A percentile compares a stretch with the other conserved stretches of the same genome.
phyloP scores from a whole-genome alignment of 1,140 invertebrate genomes.

The Theocolax elegans region DNA sequence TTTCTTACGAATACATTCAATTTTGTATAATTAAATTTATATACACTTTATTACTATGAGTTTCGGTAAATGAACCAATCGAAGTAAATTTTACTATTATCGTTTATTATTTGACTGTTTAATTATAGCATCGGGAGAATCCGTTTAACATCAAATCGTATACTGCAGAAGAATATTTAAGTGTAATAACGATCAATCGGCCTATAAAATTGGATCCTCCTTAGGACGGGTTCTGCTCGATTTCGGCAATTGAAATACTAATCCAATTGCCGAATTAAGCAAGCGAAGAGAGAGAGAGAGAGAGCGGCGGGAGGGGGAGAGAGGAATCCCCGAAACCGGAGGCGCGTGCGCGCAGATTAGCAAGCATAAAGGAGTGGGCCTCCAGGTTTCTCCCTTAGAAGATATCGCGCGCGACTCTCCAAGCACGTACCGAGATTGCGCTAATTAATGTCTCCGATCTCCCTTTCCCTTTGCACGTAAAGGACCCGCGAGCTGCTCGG shows the following conservation, averaged over 20 bases:
- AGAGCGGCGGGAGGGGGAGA: not conserved
- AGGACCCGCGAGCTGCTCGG: not conserved
- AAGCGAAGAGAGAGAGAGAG: not conserved
- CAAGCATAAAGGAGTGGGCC: constrained; percentile 25
- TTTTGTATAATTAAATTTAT: too few relatives aligned
- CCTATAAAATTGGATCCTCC: not conserved
- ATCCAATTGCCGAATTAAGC: constrained; percentile 34
- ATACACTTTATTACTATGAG: too few relatives aligned
- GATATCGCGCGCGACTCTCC: constrained; percentile 32
- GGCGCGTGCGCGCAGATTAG: not conserved
- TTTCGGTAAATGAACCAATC: too few relatives aligned
- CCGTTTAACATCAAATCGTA: not conserved
- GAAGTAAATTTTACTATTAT: too few relatives aligned
- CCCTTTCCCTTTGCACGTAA: not conserved
- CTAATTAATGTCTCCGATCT: constrained; percentile 41
- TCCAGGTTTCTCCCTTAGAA: constrained; percentile 34
- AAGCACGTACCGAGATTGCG: constrained; percentile 39
- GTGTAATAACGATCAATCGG: not conserved
- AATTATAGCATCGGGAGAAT: too few relatives aligned
- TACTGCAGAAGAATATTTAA: constrained; percentile 11
- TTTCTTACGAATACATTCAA: too few relatives aligned
- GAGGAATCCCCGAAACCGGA: not conserved
- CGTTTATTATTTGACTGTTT: too few relatives aligned
- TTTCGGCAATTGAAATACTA: constrained; percentile 39
- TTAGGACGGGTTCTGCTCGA: not conserved